A percentile compares a stretch with the other conserved stretches of the same genome.
Conservation (phyloP, 1,140 invertebrate species). For the Apocrypta bakeri region DNA sequence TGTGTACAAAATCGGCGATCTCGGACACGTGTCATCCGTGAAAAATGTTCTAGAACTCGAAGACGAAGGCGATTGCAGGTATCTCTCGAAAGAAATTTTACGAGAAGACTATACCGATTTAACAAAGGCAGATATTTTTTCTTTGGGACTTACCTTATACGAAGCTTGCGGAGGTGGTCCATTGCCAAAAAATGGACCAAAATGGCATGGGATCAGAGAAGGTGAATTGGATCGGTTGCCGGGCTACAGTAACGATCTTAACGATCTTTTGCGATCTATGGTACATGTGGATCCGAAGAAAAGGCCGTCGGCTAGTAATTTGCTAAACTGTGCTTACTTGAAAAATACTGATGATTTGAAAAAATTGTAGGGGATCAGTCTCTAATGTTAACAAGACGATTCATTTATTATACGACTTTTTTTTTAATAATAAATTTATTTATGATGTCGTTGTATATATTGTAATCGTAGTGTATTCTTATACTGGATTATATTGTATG, state of each 20-base stretch:
- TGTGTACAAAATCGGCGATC: constrained; percentile 88
- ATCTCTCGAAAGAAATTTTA: constrained; percentile 89
- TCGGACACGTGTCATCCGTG: constrained; percentile 89
- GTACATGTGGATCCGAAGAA: constrained; percentile 78
- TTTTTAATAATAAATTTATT: no score
- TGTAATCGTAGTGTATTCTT: no score
- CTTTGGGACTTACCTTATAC: constrained; percentile 86
- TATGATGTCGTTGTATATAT: no score
- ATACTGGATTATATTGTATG: no score
- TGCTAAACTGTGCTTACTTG: constrained; percentile 79
- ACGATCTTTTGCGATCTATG: constrained; percentile 81
- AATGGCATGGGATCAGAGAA: constrained; percentile 87
- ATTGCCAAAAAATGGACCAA: constrained; percentile 90
- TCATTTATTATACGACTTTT: no score
- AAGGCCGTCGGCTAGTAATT: constrained; percentile 79
- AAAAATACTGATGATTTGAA: not conserved
- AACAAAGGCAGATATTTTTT: constrained; percentile 92
- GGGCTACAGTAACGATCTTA: constrained; percentile 79
- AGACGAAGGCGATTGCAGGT: constrained; percentile 89
- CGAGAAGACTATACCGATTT: constrained; percentile 87
- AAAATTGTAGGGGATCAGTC: not conserved
- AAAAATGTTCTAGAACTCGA: constrained; percentile 83
- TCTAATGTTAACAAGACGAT: no score
- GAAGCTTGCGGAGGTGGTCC: constrained; percentile 86
- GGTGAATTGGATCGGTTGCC: constrained; percentile 81